phyloP scores from a whole-genome alignment of 2,797 vertebrate genomes.

The Platalea minor region DNA sequence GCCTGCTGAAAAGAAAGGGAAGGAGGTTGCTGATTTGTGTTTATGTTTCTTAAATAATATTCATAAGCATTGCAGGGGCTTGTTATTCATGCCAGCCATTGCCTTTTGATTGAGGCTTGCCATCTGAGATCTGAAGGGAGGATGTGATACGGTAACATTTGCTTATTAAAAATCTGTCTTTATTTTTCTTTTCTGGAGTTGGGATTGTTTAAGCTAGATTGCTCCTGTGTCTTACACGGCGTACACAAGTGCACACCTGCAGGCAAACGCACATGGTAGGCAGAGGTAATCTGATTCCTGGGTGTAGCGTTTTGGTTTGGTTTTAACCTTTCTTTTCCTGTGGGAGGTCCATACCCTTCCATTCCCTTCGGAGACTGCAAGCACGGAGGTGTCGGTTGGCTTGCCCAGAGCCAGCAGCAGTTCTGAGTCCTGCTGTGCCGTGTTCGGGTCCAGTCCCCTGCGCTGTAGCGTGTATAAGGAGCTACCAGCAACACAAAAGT shows the following conservation, averaged over 20 bases:
- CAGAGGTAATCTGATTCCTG: not conserved
- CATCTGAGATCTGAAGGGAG: not conserved
- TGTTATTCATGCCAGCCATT: not conserved
- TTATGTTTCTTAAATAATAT: not conserved
- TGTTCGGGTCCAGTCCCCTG: rapidly evolving
- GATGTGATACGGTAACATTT: not conserved
- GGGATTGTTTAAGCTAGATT: not conserved
- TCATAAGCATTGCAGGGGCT: not conserved
- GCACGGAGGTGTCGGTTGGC: not conserved
- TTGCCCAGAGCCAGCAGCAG: not conserved
- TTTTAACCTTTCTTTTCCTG: not conserved
- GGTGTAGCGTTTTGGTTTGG: not conserved
- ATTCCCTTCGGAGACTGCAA: not conserved
- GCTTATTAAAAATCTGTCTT: not conserved
- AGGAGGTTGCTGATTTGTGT: not conserved
- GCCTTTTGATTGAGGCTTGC: not conserved
- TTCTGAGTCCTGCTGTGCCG: rapidly evolving
- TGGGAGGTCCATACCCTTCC: rapidly evolving
- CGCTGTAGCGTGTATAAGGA: rapidly evolving
- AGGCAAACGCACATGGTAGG: rapidly evolving
- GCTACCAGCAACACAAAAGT: not conserved
- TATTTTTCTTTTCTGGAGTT: not conserved
- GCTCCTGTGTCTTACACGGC: not conserved
- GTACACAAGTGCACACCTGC: too few species aligned
- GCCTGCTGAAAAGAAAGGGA: not conserved